phyloP scores from a whole-genome alignment of 2,888 invertebrate genomes.

The Nemoura dubitans region DNA sequence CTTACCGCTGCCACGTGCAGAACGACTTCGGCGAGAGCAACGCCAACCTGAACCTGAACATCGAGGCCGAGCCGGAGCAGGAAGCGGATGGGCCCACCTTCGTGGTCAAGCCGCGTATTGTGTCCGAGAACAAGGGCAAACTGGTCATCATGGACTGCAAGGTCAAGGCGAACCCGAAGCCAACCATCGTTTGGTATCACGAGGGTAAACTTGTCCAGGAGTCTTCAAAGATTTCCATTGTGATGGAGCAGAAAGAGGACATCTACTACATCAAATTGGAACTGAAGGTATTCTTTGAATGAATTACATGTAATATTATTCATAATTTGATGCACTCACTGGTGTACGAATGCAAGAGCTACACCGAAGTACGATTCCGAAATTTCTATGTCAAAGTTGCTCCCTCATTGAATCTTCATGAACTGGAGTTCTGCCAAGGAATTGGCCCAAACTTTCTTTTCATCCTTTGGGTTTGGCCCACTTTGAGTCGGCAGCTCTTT shows the following conservation, averaged over 20 bases:
- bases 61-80: slow-evolving; percentile 94
- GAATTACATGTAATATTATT: too few relatives aligned
- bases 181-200: slow-evolving; percentile 83
- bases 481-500: too few relatives aligned
- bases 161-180: slow-evolving; percentile 83
- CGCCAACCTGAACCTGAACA: slow-evolving; percentile 95
- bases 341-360: too few relatives aligned
- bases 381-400: too few relatives aligned
- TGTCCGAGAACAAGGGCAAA: slow-evolving; percentile 82
- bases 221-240: slow-evolving; percentile 78
- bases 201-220: slow-evolving; percentile 82
- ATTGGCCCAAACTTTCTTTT: too few relatives aligned
- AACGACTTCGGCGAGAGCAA: slow-evolving; percentile 97
- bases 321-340: too few relatives aligned
- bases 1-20: slow-evolving; percentile 92
- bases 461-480: too few relatives aligned
- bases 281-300: slow-evolving; percentile 64
- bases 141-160: slow-evolving; percentile 88
- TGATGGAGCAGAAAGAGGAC: slow-evolving; percentile 77
- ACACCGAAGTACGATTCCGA: too few relatives aligned
- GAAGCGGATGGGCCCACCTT: slow-evolving; percentile 95
- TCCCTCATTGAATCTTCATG: too few relatives aligned
- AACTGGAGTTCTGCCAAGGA: too few relatives aligned
- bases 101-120: slow-evolving; percentile 87
- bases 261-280: slow-evolving; percentile 88